A percentile compares a stretch with the other conserved stretches of the same genome.
Conservation (phyloP, 2,113 vertebrate species). For the Bujurquina vittata region DNA sequence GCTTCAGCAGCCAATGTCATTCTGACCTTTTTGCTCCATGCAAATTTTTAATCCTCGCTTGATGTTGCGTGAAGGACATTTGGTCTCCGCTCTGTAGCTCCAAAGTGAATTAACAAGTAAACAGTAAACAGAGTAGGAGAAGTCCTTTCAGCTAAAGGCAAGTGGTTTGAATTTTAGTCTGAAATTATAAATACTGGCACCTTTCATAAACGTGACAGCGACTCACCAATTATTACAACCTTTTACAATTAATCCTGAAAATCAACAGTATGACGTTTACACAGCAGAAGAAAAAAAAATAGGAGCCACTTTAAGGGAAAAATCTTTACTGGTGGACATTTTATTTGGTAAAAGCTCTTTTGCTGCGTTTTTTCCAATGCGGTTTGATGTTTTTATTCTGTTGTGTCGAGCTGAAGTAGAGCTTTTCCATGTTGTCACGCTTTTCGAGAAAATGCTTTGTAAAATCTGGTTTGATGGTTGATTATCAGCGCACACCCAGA, state of each 20-base stretch:
- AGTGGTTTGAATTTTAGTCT: neutral
- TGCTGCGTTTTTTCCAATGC: neutral
- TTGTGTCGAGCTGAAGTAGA: slow-evolving; percentile 25
- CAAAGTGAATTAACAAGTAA: neutral
- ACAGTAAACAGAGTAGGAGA: neutral
- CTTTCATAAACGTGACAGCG: neutral
- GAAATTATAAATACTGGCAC: neutral
- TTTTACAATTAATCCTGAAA: neutral
- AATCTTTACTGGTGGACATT: neutral
- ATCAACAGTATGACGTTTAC: neutral
- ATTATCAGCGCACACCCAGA: slow-evolving; percentile 76
- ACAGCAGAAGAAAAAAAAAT: neutral
- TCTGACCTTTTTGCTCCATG: slow-evolving; percentile 33
- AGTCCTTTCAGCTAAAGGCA: neutral
- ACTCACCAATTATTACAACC: neutral
- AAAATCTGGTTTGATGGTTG: slow-evolving; percentile 74
- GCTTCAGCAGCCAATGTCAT: slow-evolving; percentile 36
- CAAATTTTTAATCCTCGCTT: slow-evolving; percentile 5
- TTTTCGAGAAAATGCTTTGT: slow-evolving; percentile 56
- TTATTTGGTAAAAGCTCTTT: slow-evolving; percentile 7
- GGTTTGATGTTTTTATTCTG: slow-evolving; percentile 16
- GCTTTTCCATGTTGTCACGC: slow-evolving; percentile 43
- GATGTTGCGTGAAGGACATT: slow-evolving; percentile 10
- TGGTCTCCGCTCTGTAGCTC: neutral
- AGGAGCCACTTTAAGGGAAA: neutral